Percentiles rank a stretch among this genome's conserved stretches.
phyloP scores from a whole-genome alignment of 2,113 vertebrate species.

The Chauna torquata region DNA sequence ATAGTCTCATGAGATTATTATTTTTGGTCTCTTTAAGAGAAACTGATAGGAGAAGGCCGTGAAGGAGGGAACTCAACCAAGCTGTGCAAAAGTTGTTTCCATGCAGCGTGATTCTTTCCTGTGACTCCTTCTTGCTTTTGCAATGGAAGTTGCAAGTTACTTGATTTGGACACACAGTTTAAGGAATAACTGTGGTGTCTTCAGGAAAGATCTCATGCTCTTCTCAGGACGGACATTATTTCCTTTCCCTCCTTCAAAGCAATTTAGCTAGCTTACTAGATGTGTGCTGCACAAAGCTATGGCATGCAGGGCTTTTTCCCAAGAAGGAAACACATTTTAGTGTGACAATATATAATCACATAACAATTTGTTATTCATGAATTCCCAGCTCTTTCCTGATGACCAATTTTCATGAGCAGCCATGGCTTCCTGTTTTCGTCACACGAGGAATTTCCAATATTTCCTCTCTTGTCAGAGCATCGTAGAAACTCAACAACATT shows the following conservation, averaged over 20 bases:
- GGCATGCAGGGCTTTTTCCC: neutral
- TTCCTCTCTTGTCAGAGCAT: neutral
- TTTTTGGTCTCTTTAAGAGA: neutral
- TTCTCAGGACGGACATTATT: neutral
- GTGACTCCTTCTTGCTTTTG: neutral
- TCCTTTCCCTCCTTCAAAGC: neutral
- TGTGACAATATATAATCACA: neutral
- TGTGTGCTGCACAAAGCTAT: neutral
- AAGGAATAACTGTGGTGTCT: neutral
- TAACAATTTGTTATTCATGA: neutral
- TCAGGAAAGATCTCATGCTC: neutral
- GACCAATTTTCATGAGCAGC: accelerated
- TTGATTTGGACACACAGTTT: neutral
- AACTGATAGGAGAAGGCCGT: neutral
- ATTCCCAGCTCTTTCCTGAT: neutral
- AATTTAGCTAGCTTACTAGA: neutral
- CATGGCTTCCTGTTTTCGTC: neutral
- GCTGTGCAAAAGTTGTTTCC: neutral
- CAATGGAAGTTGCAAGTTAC: neutral
- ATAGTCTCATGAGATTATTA: neutral
- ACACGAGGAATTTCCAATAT: neutral
- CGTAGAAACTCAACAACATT: neutral
- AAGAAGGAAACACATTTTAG: neutral
- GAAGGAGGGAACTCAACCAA: neutral
- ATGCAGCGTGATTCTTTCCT: neutral